These are phyloP conservation scores for Aradus depressus DNA, from an alignment of 2,888 invertebrate species.

Conservation along the genomic window DNA sequence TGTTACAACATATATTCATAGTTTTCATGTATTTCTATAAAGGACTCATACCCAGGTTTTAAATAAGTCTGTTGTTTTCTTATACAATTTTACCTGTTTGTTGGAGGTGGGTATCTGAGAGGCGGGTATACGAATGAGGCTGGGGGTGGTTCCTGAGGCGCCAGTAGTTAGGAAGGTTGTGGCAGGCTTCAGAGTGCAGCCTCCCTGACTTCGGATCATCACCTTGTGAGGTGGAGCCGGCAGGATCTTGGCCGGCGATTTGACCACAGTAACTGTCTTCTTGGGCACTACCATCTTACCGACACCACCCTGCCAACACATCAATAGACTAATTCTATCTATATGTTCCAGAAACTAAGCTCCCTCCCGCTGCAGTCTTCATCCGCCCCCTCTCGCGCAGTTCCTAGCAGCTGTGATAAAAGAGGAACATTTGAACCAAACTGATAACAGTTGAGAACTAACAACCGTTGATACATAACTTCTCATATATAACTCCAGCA, in stretches of 20 bases:
- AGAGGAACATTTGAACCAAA: too few relatives aligned
- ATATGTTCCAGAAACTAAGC: too few relatives aligned
- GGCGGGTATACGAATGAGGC: conserved; percentile 42
- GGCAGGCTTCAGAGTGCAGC: conserved; percentile 24
- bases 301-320: conserved; percentile 35
- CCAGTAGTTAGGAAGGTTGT: conserved; percentile 30
- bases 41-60: too few relatives aligned
- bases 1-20: too few relatives aligned
- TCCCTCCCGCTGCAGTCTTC: too few relatives aligned
- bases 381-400: too few relatives aligned
- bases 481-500: too few relatives aligned
- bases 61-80: conserved; percentile 23
- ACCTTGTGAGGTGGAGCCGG: conserved; percentile 51
- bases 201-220: conserved; percentile 40
- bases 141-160: conserved; percentile 39
- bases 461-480: too few relatives aligned
- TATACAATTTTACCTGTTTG: conserved; percentile 25
- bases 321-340: background rate
- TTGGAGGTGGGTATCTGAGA: conserved; percentile 34
- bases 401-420: too few relatives aligned
- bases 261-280: conserved; percentile 43
- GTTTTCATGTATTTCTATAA: too few relatives aligned
- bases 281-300: conserved; percentile 40
- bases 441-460: too few relatives aligned
- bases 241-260: conserved; percentile 59